phyloP scores from a whole-genome alignment of 1,140 invertebrate species.

The Drosophila albomicans region DNA sequence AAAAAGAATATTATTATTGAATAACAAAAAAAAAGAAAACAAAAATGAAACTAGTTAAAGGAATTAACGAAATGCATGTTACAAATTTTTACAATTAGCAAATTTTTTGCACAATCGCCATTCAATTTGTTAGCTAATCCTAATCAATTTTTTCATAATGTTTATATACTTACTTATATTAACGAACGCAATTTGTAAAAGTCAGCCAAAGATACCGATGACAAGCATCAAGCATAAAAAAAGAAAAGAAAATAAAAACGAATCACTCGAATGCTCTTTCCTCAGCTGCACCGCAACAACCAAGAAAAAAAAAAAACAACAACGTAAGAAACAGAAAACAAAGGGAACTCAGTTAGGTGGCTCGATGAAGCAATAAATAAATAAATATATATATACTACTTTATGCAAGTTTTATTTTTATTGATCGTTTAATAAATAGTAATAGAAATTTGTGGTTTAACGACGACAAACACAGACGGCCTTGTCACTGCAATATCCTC shows the following conservation, averaged over 20 bases:
- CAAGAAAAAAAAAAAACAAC: not conserved
- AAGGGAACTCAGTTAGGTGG: slow-evolving; percentile 42
- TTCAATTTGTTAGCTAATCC: slow-evolving; percentile 51
- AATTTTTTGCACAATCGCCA: slow-evolving; percentile 52
- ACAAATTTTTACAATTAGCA: slow-evolving; percentile 55
- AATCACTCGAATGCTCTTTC: slow-evolving; percentile 25
- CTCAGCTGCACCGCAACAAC: slow-evolving; percentile 25
- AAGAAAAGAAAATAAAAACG: too few species aligned
- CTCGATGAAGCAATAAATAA: slow-evolving; percentile 51
- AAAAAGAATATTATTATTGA: slow-evolving; percentile 24
- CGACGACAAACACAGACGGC: slow-evolving; percentile 70
- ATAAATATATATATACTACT: slow-evolving; percentile 37
- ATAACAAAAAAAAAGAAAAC: slow-evolving; percentile 18
- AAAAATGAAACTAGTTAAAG: slow-evolving; percentile 56
- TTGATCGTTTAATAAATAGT: slow-evolving; percentile 5
- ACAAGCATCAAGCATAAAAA: not conserved
- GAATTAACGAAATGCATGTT: slow-evolving; percentile 52
- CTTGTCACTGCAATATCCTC: slow-evolving; percentile 66
- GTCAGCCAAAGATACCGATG: slow-evolving; percentile 42
- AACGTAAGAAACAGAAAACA: not conserved
- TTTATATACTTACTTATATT: slow-evolving; percentile 21
- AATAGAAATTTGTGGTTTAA: slow-evolving; percentile 11
- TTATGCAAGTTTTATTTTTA: not conserved
- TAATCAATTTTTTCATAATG: slow-evolving; percentile 44
- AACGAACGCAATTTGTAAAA: slow-evolving; percentile 40